Conservation (phyloP, 1,140 invertebrate genomes). For the Pygmarrhopalites habei region DNA sequence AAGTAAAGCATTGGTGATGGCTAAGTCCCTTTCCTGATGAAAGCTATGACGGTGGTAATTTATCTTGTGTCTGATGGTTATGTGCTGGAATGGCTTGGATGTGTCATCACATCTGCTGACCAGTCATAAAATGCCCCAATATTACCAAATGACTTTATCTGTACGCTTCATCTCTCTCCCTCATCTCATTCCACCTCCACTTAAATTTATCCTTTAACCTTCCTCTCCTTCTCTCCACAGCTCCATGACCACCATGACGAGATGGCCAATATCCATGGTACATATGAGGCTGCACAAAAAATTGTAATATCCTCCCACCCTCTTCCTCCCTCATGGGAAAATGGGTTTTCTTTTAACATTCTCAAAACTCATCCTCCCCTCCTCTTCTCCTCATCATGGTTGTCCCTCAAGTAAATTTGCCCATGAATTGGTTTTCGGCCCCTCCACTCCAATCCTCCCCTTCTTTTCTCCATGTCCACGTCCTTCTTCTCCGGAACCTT, state of each 20-base stretch:
- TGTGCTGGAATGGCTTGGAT: conserved; percentile 17
- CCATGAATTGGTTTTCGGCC: no score
- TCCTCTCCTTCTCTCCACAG: no score
- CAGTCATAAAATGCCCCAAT: conserved; percentile 29
- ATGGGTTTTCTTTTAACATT: not conserved
- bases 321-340: not conserved
- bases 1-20: not conserved
- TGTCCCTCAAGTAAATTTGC: no score
- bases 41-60: conserved; percentile 27
- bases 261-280: not conserved
- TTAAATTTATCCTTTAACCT: no score
- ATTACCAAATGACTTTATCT: conserved; percentile 30
- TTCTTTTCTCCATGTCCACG: no score
- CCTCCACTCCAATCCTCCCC: no score
- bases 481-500: no score
- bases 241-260: not conserved
- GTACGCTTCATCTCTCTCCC: conserved; percentile 14
- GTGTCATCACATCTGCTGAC: conserved; percentile 33
- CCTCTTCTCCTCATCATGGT: no score
- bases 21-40: not conserved
- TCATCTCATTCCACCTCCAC: no score
- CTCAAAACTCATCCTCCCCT: no score
- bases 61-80: conserved; percentile 27
- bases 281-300: no score
- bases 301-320: not conserved